These are phyloP conservation scores for Poecilobothrus nobilitatus DNA, from an alignment of 2,888 invertebrate genomes.

Conservation along the genomic window DNA sequence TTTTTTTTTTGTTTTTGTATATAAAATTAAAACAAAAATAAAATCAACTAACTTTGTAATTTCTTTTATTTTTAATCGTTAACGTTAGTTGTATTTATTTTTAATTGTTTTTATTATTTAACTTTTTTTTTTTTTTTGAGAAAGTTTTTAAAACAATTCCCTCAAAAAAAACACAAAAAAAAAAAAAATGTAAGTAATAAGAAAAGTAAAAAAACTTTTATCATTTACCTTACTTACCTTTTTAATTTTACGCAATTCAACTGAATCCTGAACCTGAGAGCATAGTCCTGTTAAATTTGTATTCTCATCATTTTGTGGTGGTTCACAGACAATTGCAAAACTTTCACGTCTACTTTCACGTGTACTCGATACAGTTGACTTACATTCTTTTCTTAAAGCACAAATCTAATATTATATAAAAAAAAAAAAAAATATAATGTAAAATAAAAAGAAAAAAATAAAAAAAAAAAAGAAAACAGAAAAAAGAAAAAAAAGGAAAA, in stretches of 20 bases:
- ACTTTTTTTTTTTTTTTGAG: too few species aligned
- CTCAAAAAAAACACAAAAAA: too few species aligned
- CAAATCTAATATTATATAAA: conserved; percentile 53
- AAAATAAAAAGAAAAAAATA: neutral
- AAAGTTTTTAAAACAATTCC: too few species aligned
- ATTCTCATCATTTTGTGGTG: conserved; percentile 38
- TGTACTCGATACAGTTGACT: conserved; percentile 47
- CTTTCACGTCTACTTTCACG: conserved; percentile 29
- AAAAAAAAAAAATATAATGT: neutral
- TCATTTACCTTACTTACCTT: conserved; percentile 46
- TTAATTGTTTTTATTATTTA: too few species aligned
- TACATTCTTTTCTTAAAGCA: conserved; percentile 71
- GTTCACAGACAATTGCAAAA: conserved; percentile 27
- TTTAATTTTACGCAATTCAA: conserved; percentile 81
- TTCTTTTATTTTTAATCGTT: too few species aligned
- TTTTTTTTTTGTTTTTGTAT: too few species aligned
- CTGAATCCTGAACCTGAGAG: conserved; percentile 47
- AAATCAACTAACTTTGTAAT: too few species aligned
- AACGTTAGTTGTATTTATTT: too few species aligned
- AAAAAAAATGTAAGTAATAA: too few species aligned
- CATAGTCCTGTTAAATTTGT: conserved; percentile 23
- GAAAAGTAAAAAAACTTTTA: too few species aligned
- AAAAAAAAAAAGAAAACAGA: neutral
- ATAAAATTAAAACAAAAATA: too few species aligned
- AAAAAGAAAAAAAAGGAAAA: neutral